Percentiles rank a stretch among this genome's conserved stretches.
These are phyloP conservation scores for Artibeus jamaicensis DNA, from an alignment of 2,797 vertebrate species.

Conservation along the genomic window DNA sequence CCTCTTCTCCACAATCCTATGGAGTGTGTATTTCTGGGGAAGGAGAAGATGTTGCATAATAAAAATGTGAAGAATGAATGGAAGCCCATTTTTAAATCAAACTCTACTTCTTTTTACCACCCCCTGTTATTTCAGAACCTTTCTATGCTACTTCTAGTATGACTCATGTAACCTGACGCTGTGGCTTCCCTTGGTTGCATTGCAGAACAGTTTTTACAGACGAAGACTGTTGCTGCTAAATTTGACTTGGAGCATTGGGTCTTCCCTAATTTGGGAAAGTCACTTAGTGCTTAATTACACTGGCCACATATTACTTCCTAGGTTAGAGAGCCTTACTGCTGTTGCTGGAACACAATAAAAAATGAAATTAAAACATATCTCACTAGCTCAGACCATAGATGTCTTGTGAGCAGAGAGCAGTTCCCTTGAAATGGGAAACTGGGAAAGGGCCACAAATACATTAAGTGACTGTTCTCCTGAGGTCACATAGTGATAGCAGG, in stretches of 20 bases:
- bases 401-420: not conserved
- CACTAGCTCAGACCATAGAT: not conserved
- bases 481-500: not conserved
- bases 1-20: too few species aligned
- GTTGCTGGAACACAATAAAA: not conserved
- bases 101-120: not conserved
- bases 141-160: not conserved
- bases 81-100: not conserved
- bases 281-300: not conserved
- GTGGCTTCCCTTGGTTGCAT: not conserved
- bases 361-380: conserved; percentile 18
- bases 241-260: not conserved
- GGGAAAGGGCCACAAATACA: not conserved
- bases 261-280: conserved; percentile 4
- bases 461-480: not conserved
- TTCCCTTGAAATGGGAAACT: conserved; percentile 38
- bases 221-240: not conserved
- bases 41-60: not conserved
- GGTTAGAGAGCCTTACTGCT: not conserved
- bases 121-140: not conserved
- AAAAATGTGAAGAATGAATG: not conserved
- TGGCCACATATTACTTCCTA: not conserved
- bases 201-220: not conserved
- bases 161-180: not conserved
- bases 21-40: not conserved